Percentiles rank a stretch among this genome's conserved stretches.
These are phyloP conservation scores for Eleutherodactylus coqui DNA, from an alignment of 2,797 vertebrate genomes.

Conservation along the genomic window DNA sequence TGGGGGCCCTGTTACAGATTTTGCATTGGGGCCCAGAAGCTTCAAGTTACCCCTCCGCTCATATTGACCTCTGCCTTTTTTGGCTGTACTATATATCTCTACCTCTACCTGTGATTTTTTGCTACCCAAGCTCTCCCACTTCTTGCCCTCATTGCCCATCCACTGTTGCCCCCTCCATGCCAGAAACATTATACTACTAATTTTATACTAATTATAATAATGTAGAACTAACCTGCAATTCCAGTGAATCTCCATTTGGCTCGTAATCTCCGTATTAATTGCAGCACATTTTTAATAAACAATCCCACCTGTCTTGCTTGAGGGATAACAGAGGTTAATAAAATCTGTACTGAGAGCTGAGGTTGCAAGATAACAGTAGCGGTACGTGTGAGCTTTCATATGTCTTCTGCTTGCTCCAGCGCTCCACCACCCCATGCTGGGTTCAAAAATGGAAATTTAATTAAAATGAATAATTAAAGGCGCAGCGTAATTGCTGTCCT, in stretches of 20 bases:
- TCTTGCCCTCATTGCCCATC: neutral
- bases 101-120: too few species aligned
- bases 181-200: too few species aligned
- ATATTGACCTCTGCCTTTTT: too few species aligned
- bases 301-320: neutral
- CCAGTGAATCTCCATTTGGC: too few species aligned
- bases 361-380: constrained; percentile 12
- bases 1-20: too few species aligned
- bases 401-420: neutral
- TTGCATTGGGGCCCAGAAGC: too few species aligned
- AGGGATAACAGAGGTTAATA: constrained; percentile 23
- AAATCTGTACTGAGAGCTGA: constrained; percentile 12
- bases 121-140: neutral
- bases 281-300: neutral
- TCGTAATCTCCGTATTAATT: neutral
- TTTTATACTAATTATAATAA: too few species aligned
- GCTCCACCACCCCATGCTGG: constrained; percentile 27
- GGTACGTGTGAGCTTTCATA: constrained; percentile 1
- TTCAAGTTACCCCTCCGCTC: too few species aligned
- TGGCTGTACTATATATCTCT: too few species aligned
- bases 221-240: too few species aligned
- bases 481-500: constrained; percentile 44
- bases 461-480: constrained; percentile 63
- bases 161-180: neutral
- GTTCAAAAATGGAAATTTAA: constrained; percentile 60